phyloP scores from a whole-genome alignment of 2,113 vertebrate genomes.

The Spheniscus mendiculus region DNA sequence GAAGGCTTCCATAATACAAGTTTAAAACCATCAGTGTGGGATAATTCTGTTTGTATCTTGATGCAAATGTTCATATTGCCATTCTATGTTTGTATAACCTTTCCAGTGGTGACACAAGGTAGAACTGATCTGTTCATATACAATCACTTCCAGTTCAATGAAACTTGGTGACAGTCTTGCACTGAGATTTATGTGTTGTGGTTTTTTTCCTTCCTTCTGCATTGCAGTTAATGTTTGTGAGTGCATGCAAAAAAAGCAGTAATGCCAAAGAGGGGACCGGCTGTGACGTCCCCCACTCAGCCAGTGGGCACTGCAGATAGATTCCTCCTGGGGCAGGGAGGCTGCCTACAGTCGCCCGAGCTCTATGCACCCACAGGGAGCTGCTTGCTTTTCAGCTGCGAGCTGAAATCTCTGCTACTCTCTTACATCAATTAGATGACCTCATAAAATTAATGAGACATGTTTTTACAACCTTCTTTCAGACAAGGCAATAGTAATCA shows the following conservation, averaged over 20 bases:
- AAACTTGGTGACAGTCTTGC: neutral
- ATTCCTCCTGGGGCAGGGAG: rapidly evolving
- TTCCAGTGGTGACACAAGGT: neutral
- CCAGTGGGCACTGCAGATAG: neutral
- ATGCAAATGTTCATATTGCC: neutral
- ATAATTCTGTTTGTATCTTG: neutral
- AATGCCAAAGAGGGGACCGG: rapidly evolving
- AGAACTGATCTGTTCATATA: neutral
- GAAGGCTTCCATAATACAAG: neutral
- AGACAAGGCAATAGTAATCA: neutral
- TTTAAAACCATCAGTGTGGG: neutral
- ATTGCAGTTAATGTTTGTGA: neutral
- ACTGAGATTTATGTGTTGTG: neutral
- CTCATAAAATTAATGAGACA: slow-evolving; percentile 21
- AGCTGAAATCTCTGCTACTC: neutral
- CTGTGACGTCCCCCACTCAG: rapidly evolving
- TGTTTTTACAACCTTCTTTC: slow-evolving; percentile 15
- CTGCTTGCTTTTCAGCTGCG: neutral
- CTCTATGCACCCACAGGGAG: rapidly evolving
- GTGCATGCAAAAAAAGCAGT: neutral
- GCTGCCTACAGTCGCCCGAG: rapidly evolving
- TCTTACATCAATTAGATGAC: neutral
- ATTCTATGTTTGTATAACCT: neutral
- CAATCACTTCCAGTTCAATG: neutral
- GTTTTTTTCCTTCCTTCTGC: neutral